These are phyloP conservation scores for Augochlora pura DNA, from an alignment of 1,140 invertebrate genomes.

Conservation along the genomic window DNA sequence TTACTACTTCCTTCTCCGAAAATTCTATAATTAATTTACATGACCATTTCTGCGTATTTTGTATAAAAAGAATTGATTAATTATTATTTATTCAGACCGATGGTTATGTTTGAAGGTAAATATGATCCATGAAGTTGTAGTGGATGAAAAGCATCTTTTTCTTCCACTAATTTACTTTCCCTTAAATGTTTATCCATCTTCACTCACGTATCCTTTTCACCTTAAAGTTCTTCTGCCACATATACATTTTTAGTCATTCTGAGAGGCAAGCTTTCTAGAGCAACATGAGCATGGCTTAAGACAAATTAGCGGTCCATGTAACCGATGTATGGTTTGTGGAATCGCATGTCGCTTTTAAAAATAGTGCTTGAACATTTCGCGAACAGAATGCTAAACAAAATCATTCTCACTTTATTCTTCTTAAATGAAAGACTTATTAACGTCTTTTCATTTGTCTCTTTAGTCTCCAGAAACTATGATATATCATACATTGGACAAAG, in stretches of 20 bases:
- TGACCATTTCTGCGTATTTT: too few relatives aligned
- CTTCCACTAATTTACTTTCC: neutral
- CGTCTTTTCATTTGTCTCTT: neutral
- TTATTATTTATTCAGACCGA: too few relatives aligned
- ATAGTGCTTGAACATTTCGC: conserved; percentile 22
- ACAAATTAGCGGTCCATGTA: conserved; percentile 15
- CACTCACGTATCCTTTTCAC: neutral
- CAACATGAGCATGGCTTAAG: conserved; percentile 41
- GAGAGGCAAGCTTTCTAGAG: conserved; percentile 4
- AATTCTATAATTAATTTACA: too few relatives aligned
- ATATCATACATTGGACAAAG: neutral
- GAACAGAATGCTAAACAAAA: neutral
- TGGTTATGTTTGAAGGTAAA: too few relatives aligned
- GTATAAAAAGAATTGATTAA: too few relatives aligned
- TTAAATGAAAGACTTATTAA: neutral
- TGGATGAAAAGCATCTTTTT: neutral
- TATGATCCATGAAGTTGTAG: too few relatives aligned
- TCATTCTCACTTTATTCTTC: conserved; percentile 16
- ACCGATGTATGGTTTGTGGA: conserved; percentile 2
- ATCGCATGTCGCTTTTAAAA: conserved; percentile 42
- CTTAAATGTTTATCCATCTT: neutral
- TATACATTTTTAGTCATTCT: conserved; percentile 1
- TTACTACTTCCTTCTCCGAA: too few relatives aligned
- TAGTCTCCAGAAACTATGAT: neutral
- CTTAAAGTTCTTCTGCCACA: neutral